phyloP scores from a whole-genome alignment of 2,113 vertebrate species.

The Elephantulus edwardii region DNA sequence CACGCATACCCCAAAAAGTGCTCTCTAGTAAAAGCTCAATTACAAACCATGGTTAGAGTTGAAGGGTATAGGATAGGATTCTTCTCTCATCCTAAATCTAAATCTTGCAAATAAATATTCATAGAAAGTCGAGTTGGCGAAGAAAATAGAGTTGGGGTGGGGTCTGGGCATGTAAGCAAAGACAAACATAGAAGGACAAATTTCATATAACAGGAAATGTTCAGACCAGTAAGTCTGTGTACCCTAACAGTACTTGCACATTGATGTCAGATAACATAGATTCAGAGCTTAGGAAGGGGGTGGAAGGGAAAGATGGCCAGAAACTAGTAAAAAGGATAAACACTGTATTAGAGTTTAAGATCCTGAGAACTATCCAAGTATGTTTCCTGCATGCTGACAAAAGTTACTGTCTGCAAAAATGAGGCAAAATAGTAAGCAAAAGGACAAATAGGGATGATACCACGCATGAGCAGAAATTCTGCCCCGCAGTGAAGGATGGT shows the following conservation, averaged over 20 bases:
- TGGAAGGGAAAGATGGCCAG: slow-evolving; percentile 5
- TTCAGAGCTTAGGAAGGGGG: neutral
- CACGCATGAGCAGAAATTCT: neutral
- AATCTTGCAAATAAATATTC: slow-evolving; percentile 20
- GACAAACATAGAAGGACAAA: neutral
- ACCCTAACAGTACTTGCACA: neutral
- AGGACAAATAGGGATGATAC: neutral
- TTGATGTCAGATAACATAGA: neutral
- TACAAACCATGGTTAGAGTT: slow-evolving; percentile 25
- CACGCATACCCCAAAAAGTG: neutral
- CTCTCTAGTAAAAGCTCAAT: slow-evolving; percentile 22
- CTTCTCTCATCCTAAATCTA: slow-evolving; percentile 14
- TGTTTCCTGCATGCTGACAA: neutral
- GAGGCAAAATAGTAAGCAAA: neutral
- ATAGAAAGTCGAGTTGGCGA: too few relatives aligned
- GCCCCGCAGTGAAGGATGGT: neutral
- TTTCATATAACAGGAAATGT: neutral
- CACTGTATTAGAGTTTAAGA: neutral
- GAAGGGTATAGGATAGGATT: neutral
- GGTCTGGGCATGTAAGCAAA: neutral
- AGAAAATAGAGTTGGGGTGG: too few relatives aligned
- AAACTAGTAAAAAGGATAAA: neutral
- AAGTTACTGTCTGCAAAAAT: neutral
- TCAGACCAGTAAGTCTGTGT: neutral
- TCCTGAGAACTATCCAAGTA: neutral